phyloP scores from a whole-genome alignment of 2,797 vertebrate species.

The Apodemus agrarius region DNA sequence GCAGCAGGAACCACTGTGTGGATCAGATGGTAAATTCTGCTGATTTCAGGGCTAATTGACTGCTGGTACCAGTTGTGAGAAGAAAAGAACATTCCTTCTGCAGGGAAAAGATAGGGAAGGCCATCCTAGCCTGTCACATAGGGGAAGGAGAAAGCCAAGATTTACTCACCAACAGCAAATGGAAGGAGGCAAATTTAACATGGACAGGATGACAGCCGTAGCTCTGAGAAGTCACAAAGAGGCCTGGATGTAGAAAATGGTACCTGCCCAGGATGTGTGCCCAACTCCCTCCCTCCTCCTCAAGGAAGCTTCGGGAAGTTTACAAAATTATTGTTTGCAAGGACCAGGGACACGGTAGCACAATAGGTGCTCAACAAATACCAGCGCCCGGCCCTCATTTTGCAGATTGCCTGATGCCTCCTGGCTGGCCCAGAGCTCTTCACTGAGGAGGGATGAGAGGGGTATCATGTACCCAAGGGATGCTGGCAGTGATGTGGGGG shows the following conservation, averaged over 20 bases:
- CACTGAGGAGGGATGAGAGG: background rate
- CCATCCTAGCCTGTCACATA: background rate
- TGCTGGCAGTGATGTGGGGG: background rate
- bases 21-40: constrained; percentile 60
- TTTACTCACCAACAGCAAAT: background rate
- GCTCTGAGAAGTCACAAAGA: background rate
- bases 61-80: background rate
- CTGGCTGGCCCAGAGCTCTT: background rate
- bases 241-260: background rate
- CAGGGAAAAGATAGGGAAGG: background rate
- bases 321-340: background rate
- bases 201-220: too few species aligned
- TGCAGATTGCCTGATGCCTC: background rate
- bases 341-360: background rate
- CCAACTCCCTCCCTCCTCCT: background rate
- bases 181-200: background rate
- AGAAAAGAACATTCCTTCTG: background rate
- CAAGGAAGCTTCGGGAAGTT: too few species aligned
- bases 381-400: background rate
- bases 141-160: background rate
- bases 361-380: background rate
- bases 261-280: accelerated
- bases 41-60: constrained; percentile 20
- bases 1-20: background rate
- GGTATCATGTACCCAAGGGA: background rate